Percentiles rank a stretch among this genome's conserved stretches.
These are phyloP conservation scores for Drosophila setifemur DNA, from an alignment of 1,140 invertebrate genomes.

Conservation along the genomic window DNA sequence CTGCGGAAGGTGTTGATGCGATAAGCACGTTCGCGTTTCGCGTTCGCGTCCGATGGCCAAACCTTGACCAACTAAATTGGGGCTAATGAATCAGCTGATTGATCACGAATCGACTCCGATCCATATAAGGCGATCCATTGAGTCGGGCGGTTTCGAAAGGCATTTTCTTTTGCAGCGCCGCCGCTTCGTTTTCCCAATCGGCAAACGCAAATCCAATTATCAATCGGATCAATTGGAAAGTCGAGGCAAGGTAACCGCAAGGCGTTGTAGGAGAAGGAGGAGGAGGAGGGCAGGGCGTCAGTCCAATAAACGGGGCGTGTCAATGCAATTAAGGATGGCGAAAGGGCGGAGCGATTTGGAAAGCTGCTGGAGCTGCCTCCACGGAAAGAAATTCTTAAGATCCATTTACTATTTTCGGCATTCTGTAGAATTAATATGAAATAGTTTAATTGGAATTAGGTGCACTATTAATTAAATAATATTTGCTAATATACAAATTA, in stretches of 20 bases:
- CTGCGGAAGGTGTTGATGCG: slow-evolving; percentile 34
- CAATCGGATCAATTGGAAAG: slow-evolving; percentile 73
- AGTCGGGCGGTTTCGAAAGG: slow-evolving; percentile 24
- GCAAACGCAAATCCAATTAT: slow-evolving; percentile 64
- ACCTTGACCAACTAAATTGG: slow-evolving; percentile 70
- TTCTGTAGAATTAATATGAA: no score
- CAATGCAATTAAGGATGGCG: slow-evolving; percentile 45
- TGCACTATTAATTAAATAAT: no score
- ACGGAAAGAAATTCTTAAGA: background rate
- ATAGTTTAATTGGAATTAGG: no score
- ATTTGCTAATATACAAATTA: no score
- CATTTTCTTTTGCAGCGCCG: slow-evolving; percentile 14
- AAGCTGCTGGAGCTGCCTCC: slow-evolving; percentile 11
- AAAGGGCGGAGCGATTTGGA: slow-evolving; percentile 28
- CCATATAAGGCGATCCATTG: slow-evolving; percentile 12
- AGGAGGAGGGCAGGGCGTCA: no score
- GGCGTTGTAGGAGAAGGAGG: no score
- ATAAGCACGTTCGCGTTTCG: slow-evolving; percentile 49
- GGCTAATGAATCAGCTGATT: slow-evolving; percentile 60
- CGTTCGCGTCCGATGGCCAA: slow-evolving; percentile 30
- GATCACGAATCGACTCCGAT: slow-evolving; percentile 27
- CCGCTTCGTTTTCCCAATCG: slow-evolving; percentile 25
- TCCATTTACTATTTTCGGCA: no score
- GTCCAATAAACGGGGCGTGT: slow-evolving; percentile 66
- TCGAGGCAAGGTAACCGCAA: slow-evolving; percentile 39